Conservation (phyloP, 1,140 invertebrate species). For the Zaprionus capensis region DNA sequence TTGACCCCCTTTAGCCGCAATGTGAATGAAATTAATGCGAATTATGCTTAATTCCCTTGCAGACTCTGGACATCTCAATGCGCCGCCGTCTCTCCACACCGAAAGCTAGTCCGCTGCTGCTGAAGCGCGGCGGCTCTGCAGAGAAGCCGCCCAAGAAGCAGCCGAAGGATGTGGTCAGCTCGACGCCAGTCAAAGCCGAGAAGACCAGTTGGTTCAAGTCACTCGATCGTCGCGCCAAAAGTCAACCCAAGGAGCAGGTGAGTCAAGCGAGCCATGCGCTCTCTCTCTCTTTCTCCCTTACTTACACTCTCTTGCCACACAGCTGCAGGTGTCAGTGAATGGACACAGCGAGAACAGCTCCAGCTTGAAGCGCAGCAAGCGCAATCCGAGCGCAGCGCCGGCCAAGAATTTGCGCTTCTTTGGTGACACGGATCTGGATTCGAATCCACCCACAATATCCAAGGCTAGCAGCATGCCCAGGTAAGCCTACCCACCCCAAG, state of each 20-base stretch:
- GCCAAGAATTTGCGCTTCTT: conserved; percentile 91
- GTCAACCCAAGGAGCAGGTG: conserved; percentile 79
- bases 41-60: not conserved
- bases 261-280: not conserved
- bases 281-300: not conserved
- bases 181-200: conserved; percentile 63
- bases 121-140: conserved; percentile 75
- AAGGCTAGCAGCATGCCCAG: conserved; percentile 87
- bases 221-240: conserved; percentile 86
- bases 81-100: conserved; percentile 89
- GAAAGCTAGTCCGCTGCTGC: conserved; percentile 87
- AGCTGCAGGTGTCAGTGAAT: conserved; percentile 77
- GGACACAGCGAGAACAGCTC: conserved; percentile 85
- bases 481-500: conserved; percentile 46
- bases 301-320: too few species aligned
- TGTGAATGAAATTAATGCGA: conserved; percentile 23
- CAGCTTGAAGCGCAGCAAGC: conserved; percentile 84
- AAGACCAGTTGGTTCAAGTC: conserved; percentile 88
- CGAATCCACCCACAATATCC: conserved; percentile 85
- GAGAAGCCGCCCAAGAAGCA: conserved; percentile 74
- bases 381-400: conserved; percentile 83
- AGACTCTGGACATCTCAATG: conserved; percentile 85
- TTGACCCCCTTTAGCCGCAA: conserved; percentile 28
- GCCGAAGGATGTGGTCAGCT: conserved; percentile 53
- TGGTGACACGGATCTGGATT: conserved; percentile 91